phyloP scores from a whole-genome alignment of 2,888 invertebrate species.

The Sinhomidia bicolor region DNA sequence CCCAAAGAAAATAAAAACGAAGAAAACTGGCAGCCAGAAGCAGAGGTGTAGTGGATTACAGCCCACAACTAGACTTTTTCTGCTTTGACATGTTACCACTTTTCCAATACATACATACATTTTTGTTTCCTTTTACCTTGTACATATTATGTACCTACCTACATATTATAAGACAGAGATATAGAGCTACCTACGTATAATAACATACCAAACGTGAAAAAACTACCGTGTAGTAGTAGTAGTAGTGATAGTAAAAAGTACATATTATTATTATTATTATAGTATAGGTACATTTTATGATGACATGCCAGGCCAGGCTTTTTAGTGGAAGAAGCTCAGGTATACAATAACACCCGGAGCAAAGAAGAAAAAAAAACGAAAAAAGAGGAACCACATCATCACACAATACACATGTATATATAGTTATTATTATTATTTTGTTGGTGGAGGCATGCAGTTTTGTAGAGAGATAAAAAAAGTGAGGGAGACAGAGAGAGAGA shows the following conservation, averaged over 20 bases:
- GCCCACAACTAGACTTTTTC: conserved; percentile 53
- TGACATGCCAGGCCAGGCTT: conserved; percentile 42
- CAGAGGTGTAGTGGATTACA: conserved; percentile 28
- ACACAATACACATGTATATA: background rate
- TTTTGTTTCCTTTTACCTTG: background rate
- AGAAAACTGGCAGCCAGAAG: conserved; percentile 49
- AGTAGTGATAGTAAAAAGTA: too few species aligned
- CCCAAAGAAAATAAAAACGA: too few species aligned
- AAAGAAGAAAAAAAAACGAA: conserved; percentile 51
- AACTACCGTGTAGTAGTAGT: conserved; percentile 17
- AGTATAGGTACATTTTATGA: background rate
- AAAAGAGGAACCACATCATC: conserved; percentile 64
- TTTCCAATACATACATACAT: conserved; percentile 7
- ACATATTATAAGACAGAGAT: background rate
- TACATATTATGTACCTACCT: conserved; percentile 33
- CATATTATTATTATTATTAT: too few species aligned
- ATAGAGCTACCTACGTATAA: background rate
- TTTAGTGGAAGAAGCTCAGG: conserved; percentile 51
- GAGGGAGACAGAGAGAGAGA: background rate
- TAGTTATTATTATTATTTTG: conserved; percentile 39
- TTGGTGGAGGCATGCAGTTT: conserved; percentile 48
- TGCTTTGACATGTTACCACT: conserved; percentile 59
- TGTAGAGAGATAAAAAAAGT: background rate
- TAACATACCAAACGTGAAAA: background rate
- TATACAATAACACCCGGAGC: conserved; percentile 63